Evolutionary conservation across 2,888 invertebrate genomes (phyloP), one percentile per base, ranked within the genome.

Genomic region (Anodontia alba): DNA sequence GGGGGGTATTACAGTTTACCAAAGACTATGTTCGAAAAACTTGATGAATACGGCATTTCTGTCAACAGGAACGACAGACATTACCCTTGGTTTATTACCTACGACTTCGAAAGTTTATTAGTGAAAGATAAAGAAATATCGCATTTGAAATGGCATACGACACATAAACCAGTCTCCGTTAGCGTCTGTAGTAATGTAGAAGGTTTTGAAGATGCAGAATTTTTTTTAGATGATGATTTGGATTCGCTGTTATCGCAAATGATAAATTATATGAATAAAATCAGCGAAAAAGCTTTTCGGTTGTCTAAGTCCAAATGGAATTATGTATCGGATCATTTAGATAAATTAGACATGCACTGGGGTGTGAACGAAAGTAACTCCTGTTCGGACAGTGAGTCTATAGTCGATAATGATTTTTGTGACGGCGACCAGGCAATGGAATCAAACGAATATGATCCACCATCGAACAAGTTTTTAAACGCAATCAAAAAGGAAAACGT

Each of bases 81-180:
- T 42, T 80, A 54, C 36, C 71, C 76, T 8, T 80, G 75, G 74
- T 80, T 83, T 62, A 36, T 75, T 0, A 76, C 76, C 3, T 83
- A 51, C 23, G 77, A 83, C 26, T 69, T 80, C 54, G 73, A 78
- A 33, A 26, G 46, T 20, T 69, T 71, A 17, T 31, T 78, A 26
- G 5, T 26, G 26, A 7, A 49, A 49, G 20, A 7, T 10, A 49
- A n/a, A 15, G 49, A 15, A 49, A 49, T 15, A 49, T 15, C 17
- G n/a, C 33, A 43, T 26, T 46, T 26, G 1, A 54, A 23, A 54
- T 26, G 26, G 26, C 5, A 23, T 26, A 26, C 54, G 15, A 26
- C 43, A 36, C 83, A 80, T 26, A 31, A 49, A 12, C 83, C 80
- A 5, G 69, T 83, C 2, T 74, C 68, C 0, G 83, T 75, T 26